Percentiles rank a stretch among this genome's conserved stretches.
Conservation (phyloP, 1,140 invertebrate species). For the Papilio polyxenes region DNA sequence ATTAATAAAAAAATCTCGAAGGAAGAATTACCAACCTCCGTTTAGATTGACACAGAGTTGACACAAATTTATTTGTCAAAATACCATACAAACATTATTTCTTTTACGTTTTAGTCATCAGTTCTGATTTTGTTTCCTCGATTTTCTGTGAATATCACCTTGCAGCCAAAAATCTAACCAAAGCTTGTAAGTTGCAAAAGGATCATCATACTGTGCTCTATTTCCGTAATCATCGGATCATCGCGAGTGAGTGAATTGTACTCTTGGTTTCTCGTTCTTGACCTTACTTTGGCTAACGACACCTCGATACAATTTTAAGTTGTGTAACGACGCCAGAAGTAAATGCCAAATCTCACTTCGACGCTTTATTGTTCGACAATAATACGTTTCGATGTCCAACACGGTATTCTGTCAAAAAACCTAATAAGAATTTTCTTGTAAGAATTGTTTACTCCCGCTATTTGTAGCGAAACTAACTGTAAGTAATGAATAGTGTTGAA, state of each 20-base stretch:
- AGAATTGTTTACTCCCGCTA: slow-evolving; percentile 49
- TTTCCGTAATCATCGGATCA: slow-evolving; percentile 44
- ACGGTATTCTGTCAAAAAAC: slow-evolving; percentile 51
- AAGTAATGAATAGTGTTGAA: slow-evolving; percentile 41
- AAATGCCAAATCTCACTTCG: slow-evolving; percentile 67
- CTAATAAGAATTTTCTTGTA: slow-evolving; percentile 50
- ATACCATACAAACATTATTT: slow-evolving; percentile 75
- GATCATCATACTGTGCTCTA: slow-evolving; percentile 40
- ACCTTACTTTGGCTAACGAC: slow-evolving; percentile 68
- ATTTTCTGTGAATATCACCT: slow-evolving; percentile 43
- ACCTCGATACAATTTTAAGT: slow-evolving; percentile 66
- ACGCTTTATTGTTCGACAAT: slow-evolving; percentile 44
- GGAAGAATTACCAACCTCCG: slow-evolving; percentile 42
- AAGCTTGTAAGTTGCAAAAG: slow-evolving; percentile 28
- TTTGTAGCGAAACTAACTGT: slow-evolving; percentile 36
- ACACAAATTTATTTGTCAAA: slow-evolving; percentile 78
- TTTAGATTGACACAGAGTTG: slow-evolving; percentile 56
- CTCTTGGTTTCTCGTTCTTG: slow-evolving; percentile 65
- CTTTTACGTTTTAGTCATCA: slow-evolving; percentile 64
- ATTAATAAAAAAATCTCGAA: slow-evolving; percentile 41
- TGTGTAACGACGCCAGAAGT: slow-evolving; percentile 77
- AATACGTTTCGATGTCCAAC: slow-evolving; percentile 40
- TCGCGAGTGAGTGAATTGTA: slow-evolving; percentile 61
- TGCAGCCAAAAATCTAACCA: slow-evolving; percentile 29
- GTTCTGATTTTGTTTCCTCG: slow-evolving; percentile 55